These are phyloP conservation scores for Panurus biarmicus DNA, from an alignment of 2,113 vertebrate genomes.

Conservation along the genomic window DNA sequence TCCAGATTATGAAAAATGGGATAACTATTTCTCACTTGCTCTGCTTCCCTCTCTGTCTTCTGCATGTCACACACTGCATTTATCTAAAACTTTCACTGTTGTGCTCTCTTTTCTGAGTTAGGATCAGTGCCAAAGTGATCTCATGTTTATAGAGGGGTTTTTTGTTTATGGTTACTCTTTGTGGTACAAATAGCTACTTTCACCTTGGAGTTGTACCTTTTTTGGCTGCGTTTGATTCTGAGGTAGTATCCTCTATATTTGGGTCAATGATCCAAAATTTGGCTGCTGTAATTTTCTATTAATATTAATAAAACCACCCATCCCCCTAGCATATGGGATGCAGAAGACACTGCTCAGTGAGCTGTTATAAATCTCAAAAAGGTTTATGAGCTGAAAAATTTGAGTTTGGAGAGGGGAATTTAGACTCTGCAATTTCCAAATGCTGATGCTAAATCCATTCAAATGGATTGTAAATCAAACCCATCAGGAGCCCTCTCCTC, in stretches of 20 bases:
- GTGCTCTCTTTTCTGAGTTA: neutral
- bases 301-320: neutral
- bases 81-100: neutral
- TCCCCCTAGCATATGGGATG: slow-evolving; percentile 3
- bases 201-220: neutral
- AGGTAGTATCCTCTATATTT: neutral
- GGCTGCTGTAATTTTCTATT: neutral
- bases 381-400: slow-evolving; percentile 54
- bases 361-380: slow-evolving; percentile 24
- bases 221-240: neutral
- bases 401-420: slow-evolving; percentile 1
- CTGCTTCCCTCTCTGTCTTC: neutral
- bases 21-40: neutral
- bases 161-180: neutral
- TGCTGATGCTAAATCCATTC: slow-evolving; percentile 25
- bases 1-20: neutral
- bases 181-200: neutral
- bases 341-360: slow-evolving; percentile 48
- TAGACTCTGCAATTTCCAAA: slow-evolving; percentile 7
- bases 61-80: neutral
- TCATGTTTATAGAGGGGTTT: neutral
- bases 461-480: slow-evolving; percentile 33
- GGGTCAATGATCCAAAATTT: neutral
- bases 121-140: neutral
- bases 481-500: neutral